Base-by-base conservation (phyloP, 2,888 invertebrate genomes). In the Liopterus haemorrhoidalis region DNA sequence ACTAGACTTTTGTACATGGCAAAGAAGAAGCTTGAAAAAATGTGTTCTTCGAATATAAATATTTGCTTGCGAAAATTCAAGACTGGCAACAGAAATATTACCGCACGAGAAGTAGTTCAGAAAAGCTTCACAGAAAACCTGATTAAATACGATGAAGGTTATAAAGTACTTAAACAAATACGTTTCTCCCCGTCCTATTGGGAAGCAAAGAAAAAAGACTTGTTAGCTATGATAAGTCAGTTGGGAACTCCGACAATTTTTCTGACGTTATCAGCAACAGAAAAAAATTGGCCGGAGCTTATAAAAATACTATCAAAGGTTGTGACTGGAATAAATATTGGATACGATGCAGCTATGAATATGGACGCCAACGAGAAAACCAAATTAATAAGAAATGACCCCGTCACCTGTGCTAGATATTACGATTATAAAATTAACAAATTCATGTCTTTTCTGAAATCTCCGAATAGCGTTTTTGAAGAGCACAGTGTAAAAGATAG, bases 301-400 rank as follows among this genome's bases (percentile, higher is more conserved):
- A 16, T 51, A 16, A 16, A 35, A 20, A 25, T 28, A 19, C 41
- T 51, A 21, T 31, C 32, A 21, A 46, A 41, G 37, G 15, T 38
- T 42, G 40, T 19, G 14, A 12, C 21, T 20, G 11, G 37, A 37
- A 25, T 21, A 40, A 38, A 40, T 14, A 28, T 39, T 35, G 20
- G 19, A 9, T 31, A 39, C 19, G 47, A 40, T n/a, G 20, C 41
- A 30, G 6, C 5, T 16, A 18, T 36, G 43, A 31, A 31, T 53
- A 56, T 27, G 42, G 46, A 1, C 25, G 39, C 16, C 25, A 55
- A 14, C 54, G n/a, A n/a, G n/a, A n/a, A n/a, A n/a, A n/a, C n/a
- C n/a, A n/a, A n/a, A n/a, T n/a, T n/a, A n/a, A n/a, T 57, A 20
- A 49, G 48, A 48, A 20, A 41, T 19, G 56, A 56, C 31, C 56